Base-by-base conservation (phyloP, 2,797 vertebrate genomes). In the Rhodeus uyekii region DNA sequence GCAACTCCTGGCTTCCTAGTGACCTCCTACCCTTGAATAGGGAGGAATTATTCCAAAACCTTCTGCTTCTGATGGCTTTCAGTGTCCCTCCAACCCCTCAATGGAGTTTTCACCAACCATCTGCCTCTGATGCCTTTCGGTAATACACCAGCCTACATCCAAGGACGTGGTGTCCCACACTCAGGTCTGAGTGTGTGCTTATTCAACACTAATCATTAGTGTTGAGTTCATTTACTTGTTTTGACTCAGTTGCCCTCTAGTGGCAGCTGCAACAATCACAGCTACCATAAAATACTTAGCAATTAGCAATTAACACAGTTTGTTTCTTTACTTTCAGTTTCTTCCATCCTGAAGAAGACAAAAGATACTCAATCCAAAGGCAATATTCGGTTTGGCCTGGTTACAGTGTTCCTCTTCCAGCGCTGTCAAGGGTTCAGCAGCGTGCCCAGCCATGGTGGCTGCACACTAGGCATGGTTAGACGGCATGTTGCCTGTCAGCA, bases 341-440 rank as follows among this genome's bases (percentile, higher is more conserved):
- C 89, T 0, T 97, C 98, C 80, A 99, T 99, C 90, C 93, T 99
- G 87, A 99, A 98, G 93, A 96, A 96, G 88, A 91, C 94, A 81
- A 97, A 95, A 79, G 89, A 94, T 48, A 85, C 92, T 0, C 95
- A 94, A 75, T 93, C 50, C n/a, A 82, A 94, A 22, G 93, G 95
- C 87, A 96, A 92, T 0, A 96, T 99, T 69, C 93, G 95, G 77
- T 99, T 99, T 27, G 94, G 96, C 89, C 95, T 95, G 90, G 96
- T 99, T 90, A 97, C 95, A 0, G 98, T 99, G 87, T 99, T 96
- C 93, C 97, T 97, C 94, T 99, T 99, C 90, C 95, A 95, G 0
- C 96, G 97, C 86, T 99, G 98, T 92, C 98, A 99, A 91, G 98
- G 98, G 63, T 99, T 99, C 93, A 98, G 96, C 72, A 97, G 97